These are phyloP conservation scores for Oreochromis niloticus DNA, from an alignment of 2,113 vertebrate genomes.

Conservation along the genomic window DNA sequence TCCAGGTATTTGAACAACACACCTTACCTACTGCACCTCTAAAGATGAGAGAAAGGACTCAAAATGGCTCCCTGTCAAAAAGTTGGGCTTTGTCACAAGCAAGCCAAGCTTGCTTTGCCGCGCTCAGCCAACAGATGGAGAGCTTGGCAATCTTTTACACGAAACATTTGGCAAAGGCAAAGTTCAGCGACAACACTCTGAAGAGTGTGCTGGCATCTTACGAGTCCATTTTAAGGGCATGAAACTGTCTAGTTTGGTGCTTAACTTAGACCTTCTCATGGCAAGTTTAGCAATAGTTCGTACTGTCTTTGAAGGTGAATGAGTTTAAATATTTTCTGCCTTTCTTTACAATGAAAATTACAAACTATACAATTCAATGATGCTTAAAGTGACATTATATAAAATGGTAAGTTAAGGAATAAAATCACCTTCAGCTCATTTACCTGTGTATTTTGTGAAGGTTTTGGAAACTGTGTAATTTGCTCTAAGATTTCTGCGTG, in stretches of 20 bases:
- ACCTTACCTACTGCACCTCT: not conserved
- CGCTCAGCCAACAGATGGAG: slow-evolving; percentile 50
- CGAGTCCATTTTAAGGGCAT: not conserved
- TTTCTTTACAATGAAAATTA: not conserved
- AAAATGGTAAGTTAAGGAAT: not conserved
- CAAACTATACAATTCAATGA: accelerated
- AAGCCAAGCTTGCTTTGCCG: slow-evolving; percentile 1
- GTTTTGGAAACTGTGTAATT: not conserved
- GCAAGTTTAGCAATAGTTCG: not conserved
- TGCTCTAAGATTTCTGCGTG: not conserved
- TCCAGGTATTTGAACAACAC: not conserved
- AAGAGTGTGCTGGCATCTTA: not conserved
- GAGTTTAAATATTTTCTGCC: not conserved
- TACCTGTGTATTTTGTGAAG: not conserved
- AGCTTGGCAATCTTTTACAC: slow-evolving; percentile 35
- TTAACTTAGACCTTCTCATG: not conserved
- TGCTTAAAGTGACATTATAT: not conserved
- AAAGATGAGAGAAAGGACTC: not conserved
- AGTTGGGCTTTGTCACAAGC: slow-evolving; percentile 17
- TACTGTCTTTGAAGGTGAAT: not conserved
- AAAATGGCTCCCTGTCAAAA: slow-evolving; percentile 37
- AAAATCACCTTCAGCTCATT: not conserved
- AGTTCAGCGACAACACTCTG: slow-evolving; percentile 21
- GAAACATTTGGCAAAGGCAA: not conserved
- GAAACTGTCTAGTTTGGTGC: not conserved